Evolutionary conservation across 2,113 vertebrate species (phyloP), one percentile per base, ranked within the genome.

Genomic region (Notothenia coriiceps): DNA sequence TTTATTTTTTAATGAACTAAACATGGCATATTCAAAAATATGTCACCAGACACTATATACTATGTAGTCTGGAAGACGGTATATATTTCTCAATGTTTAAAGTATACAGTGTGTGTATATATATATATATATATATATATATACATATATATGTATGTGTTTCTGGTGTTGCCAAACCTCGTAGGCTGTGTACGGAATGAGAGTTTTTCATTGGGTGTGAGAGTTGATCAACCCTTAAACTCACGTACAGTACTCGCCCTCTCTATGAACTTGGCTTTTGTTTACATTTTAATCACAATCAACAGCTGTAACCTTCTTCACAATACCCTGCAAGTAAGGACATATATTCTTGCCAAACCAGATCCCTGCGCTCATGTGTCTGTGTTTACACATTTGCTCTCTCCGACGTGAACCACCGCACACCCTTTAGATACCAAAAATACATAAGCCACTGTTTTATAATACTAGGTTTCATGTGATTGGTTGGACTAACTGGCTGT

Each of bases 271-370:
- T 88, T 84, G 0, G 70, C 83, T 84, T 93, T 88, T 95, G 92
- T 95, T 94, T 95, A 93, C 94, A 93, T 94, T 91, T 87, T 77
- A 94, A 93, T 94, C 94, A 91, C 93, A 94, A 94, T 94, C 93
- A 95, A 93, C 91, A 92, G 90, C 91, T 87, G 91, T 92, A 91
- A 85, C 92, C 89, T 83, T 62, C 92, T 79, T 89, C 86, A 93
- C 93, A 93, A 92, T 95, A 89, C 88, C 86, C 74, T 89, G 89
- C 94, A 92, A 92, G 93, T 91, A 91, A 90, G 88, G 90, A 91
- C 92, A 92, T 87, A 90, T 87, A 93, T 91, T 92, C 94, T 94
- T 91, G 94, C 91, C 93, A 93, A 95, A 95, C 95, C 91, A 92
- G 95, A 94, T 94, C 82, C 67, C 69, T 79, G 86, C 74, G 43